phyloP scores from a whole-genome alignment of 2,888 invertebrate genomes.

The Drosophila kambysellisi region DNA sequence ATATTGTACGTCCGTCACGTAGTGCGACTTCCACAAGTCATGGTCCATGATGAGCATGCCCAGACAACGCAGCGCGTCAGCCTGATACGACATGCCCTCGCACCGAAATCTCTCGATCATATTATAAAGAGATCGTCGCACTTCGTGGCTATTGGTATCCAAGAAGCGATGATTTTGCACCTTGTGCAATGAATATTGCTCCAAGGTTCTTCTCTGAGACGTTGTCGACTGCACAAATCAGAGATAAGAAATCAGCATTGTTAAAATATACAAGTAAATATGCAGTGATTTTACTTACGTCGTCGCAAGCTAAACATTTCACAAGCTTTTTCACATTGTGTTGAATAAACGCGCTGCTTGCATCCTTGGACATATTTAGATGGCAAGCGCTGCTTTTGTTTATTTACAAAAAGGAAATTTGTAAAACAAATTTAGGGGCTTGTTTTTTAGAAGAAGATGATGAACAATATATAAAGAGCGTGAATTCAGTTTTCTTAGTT shows the following conservation, averaged over 20 bases:
- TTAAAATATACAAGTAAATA: neutral
- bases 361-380: conserved; percentile 36
- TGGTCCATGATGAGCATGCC: conserved; percentile 76
- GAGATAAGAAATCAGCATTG: neutral
- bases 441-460: neutral
- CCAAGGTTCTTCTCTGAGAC: conserved; percentile 84
- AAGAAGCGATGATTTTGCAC: conserved; percentile 85
- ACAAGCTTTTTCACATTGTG: conserved; percentile 25
- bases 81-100: conserved; percentile 85
- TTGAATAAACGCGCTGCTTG: conserved; percentile 8
- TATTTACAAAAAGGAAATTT: neutral
- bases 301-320: conserved; percentile 14
- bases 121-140: conserved; percentile 85
- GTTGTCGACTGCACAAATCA: conserved; percentile 79
- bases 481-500: neutral
- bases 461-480: neutral
- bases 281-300: conserved; percentile 17
- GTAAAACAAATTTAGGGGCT: neutral
- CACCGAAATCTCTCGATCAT: conserved; percentile 85
- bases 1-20: conserved; percentile 86
- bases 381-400: neutral
- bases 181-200: conserved; percentile 82
- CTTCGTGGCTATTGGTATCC: conserved; percentile 84
- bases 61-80: conserved; percentile 84
- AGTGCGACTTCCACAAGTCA: conserved; percentile 76